Conservation (phyloP, 2,113 vertebrate genomes). For the Platichthys flesus region DNA sequence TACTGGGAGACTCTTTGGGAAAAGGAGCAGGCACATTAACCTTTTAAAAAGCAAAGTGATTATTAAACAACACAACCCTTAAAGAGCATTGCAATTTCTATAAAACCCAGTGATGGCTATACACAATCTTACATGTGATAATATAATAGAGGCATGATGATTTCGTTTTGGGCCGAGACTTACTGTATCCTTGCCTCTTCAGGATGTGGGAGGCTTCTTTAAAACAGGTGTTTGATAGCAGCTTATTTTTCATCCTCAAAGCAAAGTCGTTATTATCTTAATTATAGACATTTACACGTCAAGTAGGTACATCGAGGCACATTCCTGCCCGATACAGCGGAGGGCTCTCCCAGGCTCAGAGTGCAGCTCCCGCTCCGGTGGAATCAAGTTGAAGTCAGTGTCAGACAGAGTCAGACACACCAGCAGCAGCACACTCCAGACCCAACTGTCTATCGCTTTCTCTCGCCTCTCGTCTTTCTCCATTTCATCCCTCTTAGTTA, state of each 20-base stretch:
- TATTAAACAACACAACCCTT: neutral
- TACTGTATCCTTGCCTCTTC: constrained; percentile 20
- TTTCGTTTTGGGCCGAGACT: neutral
- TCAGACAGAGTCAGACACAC: constrained; percentile 65
- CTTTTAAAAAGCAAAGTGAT: neutral
- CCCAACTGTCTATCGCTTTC: constrained; percentile 27
- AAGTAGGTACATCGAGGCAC: constrained; percentile 59
- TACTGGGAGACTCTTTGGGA: constrained; percentile 15
- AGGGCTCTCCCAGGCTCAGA: constrained; percentile 19
- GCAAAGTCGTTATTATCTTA: constrained; percentile 69
- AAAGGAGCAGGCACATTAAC: neutral
- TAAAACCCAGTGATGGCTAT: neutral
- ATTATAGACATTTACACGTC: constrained; percentile 78
- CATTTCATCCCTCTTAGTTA: neutral
- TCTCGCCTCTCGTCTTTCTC: neutral
- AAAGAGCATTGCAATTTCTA: too few species aligned
- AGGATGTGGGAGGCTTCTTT: constrained; percentile 50
- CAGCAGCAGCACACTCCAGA: constrained; percentile 52
- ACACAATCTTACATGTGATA: neutral
- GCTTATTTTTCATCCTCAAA: constrained; percentile 31
- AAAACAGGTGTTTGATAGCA: constrained; percentile 70
- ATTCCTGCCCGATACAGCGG: neutral
- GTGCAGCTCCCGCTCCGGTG: constrained; percentile 31
- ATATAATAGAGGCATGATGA: neutral
- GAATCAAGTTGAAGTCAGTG: constrained; percentile 58